These are phyloP conservation scores for Cerastoderma edule DNA, from an alignment of 2,888 invertebrate species.

Conservation along the genomic window DNA sequence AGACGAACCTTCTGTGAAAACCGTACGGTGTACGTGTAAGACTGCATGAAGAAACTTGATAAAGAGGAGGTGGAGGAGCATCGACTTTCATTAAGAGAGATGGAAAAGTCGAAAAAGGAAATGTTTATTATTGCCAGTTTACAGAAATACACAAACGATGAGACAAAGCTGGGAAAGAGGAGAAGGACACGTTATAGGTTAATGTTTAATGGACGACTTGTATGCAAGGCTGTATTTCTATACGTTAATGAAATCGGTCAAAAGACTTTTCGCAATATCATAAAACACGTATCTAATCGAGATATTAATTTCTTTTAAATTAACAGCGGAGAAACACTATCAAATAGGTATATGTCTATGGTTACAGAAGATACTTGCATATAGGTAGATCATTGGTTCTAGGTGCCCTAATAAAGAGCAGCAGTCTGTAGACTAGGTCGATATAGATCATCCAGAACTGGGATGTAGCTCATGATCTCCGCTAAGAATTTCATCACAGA, in stretches of 20 bases:
- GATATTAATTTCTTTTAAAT: too few species aligned
- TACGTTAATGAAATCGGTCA: neutral
- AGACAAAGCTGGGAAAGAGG: neutral
- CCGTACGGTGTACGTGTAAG: neutral
- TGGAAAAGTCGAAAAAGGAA: neutral
- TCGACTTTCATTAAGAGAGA: neutral
- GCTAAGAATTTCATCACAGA: too few species aligned
- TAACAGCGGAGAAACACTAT: too few species aligned
- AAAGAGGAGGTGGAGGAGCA: neutral
- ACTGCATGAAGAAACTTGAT: neutral
- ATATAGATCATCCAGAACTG: too few species aligned
- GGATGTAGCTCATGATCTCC: too few species aligned
- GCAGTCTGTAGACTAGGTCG: too few species aligned
- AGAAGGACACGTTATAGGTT: neutral
- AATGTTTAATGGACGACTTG: neutral
- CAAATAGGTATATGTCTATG: too few species aligned
- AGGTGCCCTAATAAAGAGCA: too few species aligned
- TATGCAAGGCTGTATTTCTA: neutral
- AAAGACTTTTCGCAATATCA: neutral
- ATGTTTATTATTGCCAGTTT: neutral
- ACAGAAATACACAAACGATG: neutral
- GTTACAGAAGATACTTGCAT: too few species aligned
- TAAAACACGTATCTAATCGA: constrained; percentile 13
- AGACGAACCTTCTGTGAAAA: neutral
- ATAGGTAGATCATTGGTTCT: too few species aligned